Evolutionary conservation across 1,140 invertebrate species (phyloP), one percentile per base, ranked within the genome.

Genomic region (Lucilia cuprina): DNA sequence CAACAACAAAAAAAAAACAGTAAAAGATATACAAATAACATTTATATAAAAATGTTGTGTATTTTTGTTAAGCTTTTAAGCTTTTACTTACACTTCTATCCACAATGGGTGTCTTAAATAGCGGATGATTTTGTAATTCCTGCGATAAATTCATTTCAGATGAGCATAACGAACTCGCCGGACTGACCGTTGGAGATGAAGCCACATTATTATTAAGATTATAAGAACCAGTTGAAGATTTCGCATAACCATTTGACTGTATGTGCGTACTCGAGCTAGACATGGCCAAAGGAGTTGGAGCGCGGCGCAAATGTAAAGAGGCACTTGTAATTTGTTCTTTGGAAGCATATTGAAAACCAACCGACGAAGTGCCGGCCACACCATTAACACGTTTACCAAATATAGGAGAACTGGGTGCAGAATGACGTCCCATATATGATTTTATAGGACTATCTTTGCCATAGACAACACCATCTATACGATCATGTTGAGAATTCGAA

Each of bases 381-480:
- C 19, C n/a, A 7, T 10, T 49, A 25, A 74, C 19, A 35, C 83
- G 87, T 78, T 89, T 91, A 88, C 86, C 92, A 90, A 92, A 89
- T 2, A 93, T 94, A 1, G 94, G 94, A 19, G 94, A 95, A 89
- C 92, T 95, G 3, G 94, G 94, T 7, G 94, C 94, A n/a, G 94
- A 95, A 84, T 93, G 91, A 70, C 93, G 93, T 87, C 89, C 92
- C 77, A 80, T 90, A 86, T 80, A 80, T 2, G 77, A 80, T 80
- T 80, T 91, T 86, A 86, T 89, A 49, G 34, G 5, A 74, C 84
- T 85, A 2, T 86, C 88, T 35, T 85, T 85, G 55, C 86, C 88
- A 88, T 90, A 90, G 83, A 90, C 92, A 75, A 88, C 87, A 47
- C 89, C 88, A 86, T 90, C 89, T 13, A 83, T 82, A 50, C 88